Base-by-base conservation (phyloP, 2,888 invertebrate species). In the Gisinianus flammeolus region DNA sequence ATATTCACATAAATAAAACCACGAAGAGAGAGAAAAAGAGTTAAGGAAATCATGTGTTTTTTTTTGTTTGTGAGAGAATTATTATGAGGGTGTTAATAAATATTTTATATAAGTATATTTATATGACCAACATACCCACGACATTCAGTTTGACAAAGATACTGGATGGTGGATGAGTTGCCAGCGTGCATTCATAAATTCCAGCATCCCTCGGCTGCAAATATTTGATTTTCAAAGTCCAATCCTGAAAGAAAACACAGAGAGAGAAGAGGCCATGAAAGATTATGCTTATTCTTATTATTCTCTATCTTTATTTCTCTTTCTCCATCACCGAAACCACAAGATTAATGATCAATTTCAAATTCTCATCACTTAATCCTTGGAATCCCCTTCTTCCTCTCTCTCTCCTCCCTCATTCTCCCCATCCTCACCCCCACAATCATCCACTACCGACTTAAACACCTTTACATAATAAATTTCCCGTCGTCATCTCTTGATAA, bases 41-140 rank as follows among this genome's bases (percentile, higher is more conserved):
- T n/a, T n/a, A n/a, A n/a, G n/a, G n/a, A n/a, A n/a, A n/a, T n/a
- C n/a, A n/a, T n/a, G n/a, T n/a, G n/a, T n/a, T n/a, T n/a, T n/a
- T n/a, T n/a, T n/a, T n/a, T n/a, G n/a, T n/a, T n/a, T n/a, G n/a
- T n/a, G n/a, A n/a, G n/a, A n/a, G n/a, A n/a, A n/a, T n/a, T n/a
- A n/a, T n/a, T n/a, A n/a, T n/a, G n/a, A n/a, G n/a, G n/a, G n/a
- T n/a, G n/a, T n/a, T n/a, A n/a, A n/a, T n/a, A n/a, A n/a, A n/a
- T n/a, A n/a, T n/a, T n/a, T n/a, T n/a, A n/a, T n/a, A n/a, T n/a
- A n/a, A n/a, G n/a, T n/a, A n/a, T n/a, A n/a, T n/a, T n/a, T n/a
- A n/a, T n/a, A n/a, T n/a, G n/a, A n/a, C n/a, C n/a, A n/a, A n/a
- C 87, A 86, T 85, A 88, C 88, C 87, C 79, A 87, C 87, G 62